Percentiles rank a stretch among this genome's conserved stretches.
Conservation (phyloP, 92 coral and sea anemone genomes). For the Anthopleura xanthogrammica region DNA sequence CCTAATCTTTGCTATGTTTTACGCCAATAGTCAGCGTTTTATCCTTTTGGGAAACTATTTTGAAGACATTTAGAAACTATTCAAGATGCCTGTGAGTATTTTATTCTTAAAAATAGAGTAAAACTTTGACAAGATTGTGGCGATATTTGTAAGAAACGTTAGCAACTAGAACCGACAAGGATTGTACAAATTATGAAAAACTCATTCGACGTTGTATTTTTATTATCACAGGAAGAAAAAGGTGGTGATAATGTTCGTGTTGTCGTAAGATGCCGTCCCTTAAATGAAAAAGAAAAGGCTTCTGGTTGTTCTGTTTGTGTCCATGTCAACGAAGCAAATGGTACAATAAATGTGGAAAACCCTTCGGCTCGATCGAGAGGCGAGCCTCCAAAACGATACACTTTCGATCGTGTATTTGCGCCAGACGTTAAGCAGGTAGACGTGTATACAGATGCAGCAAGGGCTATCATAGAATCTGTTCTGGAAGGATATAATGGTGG, state of each 20-base stretch:
- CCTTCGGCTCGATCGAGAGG: constrained; percentile 69
- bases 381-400: constrained; percentile 88
- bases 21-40: background rate
- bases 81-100: constrained; percentile 43
- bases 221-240: constrained; percentile 51
- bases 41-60: background rate
- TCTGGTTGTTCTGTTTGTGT: constrained; percentile 76
- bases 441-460: constrained; percentile 96
- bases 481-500: constrained; percentile 96
- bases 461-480: constrained; percentile 91
- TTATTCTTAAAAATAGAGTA: background rate
- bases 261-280: constrained; percentile 99
- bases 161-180: constrained; percentile 9
- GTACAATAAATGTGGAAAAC: constrained; percentile 75
- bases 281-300: constrained; percentile 86
- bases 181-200: background rate
- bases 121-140: background rate
- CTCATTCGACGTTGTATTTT: background rate
- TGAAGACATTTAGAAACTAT: background rate
- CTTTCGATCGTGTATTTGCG: constrained; percentile 96
- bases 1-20: background rate
- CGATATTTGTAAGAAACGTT: background rate
- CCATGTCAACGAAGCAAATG: constrained; percentile 84
- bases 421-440: constrained; percentile 88
- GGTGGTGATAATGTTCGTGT: constrained; percentile 93